phyloP scores from a whole-genome alignment of 2,888 invertebrate species.

The Enchytraeus crypticus region DNA sequence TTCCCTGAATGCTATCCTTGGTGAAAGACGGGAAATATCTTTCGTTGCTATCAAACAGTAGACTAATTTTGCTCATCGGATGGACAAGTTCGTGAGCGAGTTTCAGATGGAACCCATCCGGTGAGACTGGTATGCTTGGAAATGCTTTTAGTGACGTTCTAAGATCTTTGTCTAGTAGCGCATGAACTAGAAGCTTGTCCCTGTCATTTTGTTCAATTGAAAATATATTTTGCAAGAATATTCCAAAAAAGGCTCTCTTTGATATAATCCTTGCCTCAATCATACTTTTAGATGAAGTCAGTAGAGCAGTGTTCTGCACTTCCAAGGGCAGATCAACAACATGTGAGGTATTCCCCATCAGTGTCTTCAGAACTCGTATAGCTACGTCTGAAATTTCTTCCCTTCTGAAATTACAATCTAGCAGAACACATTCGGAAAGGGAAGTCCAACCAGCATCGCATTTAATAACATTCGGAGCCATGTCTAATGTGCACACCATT shows the following conservation, averaged over 20 bases:
- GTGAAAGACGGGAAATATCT: constrained; percentile 27
- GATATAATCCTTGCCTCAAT: neutral
- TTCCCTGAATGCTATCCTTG: constrained; percentile 1
- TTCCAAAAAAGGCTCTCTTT: constrained; percentile 21
- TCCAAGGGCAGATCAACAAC: constrained; percentile 1
- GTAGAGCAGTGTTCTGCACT: neutral
- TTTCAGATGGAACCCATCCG: constrained; percentile 24
- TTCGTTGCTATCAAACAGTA: constrained; percentile 28
- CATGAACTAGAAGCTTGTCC: constrained; percentile 26
- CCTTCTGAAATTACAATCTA: neutral
- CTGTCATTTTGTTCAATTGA: constrained; percentile 13
- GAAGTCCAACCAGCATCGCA: neutral
- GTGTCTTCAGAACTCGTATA: neutral
- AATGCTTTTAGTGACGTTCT: constrained; percentile 7
- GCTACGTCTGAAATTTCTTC: neutral
- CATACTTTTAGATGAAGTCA: neutral
- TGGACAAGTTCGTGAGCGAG: constrained; percentile 30
- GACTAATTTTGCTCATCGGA: constrained; percentile 24
- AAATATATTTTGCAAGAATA: constrained; percentile 29
- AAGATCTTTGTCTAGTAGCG: constrained; percentile 30
- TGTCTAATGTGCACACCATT: neutral
- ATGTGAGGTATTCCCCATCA: neutral
- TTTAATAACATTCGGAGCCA: neutral
- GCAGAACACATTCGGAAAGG: neutral
- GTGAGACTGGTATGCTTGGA: constrained; percentile 31